Evolutionary conservation across 30 jellyfish, hydroid and myxozoan genomes (phyloP), one percentile per base, ranked within the genome.

Genomic region (Hydractinia echinata): DNA sequence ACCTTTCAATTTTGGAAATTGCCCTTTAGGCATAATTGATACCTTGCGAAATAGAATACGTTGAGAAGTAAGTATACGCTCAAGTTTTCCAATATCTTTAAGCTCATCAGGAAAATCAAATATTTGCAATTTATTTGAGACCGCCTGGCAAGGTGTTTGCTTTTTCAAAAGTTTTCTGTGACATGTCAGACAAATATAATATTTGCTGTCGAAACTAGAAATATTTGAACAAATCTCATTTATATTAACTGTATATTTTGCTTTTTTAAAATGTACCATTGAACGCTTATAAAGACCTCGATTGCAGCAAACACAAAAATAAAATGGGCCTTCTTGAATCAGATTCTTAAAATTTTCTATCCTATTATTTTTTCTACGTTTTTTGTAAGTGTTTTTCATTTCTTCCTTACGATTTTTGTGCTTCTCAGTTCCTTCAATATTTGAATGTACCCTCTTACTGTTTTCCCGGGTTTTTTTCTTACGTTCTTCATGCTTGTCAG

Each of bases 131-230:
- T 71, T 71, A 48, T 71, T 69, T 14, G 67, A 51, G 8, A 82
- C 89, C 8, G 79, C 54, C 77, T 82, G 89, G 52, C 79, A 54
- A 53, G 89, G 89, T 54, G 72, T 53, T 73, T 79, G 54, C 10
- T 79, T 30, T 71, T 79, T 79, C 58, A 48, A 50, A 48, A 79
- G 61, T 5, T 79, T 18, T 67, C 19, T 48, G 51, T 61, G 56
- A 67, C 87, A 79, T 14, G 87, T 61, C 68, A 10, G 18, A 79
- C 87, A 79, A 5, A 70, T 70, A 18, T 70, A 70, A 18, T 18
- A 44, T 70, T 70, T 21, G 58, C 8, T 15, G 48, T 70, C 80
- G 21, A n/a, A 10, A 50, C 73, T 62, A n/a, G 73, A 44, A n/a
- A 62, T 62, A n/a, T 62, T 50, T n/a, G 50, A 10, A 62, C 18